Base-by-base conservation (phyloP, 2,797 vertebrate species). In the Pseudomugil tenellus region DNA sequence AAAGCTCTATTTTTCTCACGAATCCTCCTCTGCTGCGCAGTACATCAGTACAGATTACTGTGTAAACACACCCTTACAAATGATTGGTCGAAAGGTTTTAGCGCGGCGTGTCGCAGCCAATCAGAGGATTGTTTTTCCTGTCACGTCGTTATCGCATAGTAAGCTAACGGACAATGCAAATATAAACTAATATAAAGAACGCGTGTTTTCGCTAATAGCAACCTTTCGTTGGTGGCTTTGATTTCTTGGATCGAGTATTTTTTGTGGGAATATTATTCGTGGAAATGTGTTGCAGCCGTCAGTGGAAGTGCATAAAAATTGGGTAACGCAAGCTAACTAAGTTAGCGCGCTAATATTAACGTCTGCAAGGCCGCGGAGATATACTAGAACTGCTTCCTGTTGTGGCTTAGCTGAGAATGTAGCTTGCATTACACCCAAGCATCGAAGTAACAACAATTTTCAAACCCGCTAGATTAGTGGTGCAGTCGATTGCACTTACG, bases 91-190 rank as follows among this genome's bases (percentile, higher is more conserved):
- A 74, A 48, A 62, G 41, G 29, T 92, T 94, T 94, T 88, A 92
- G 93, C 94, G 93, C 94, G 92, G 78, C 84, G 87, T 37, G 23
- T 55, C 68, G 67, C 34, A 87, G 80, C 94, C 94, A 95, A 95
- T 95, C 87, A 84, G 62, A 51, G 46, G 49, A 91, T 90, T 94
- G 93, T 94, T 94, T 91, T 93, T 89, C n/a, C 87, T 85, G 21
- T 86, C 77, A 76, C 81, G 83, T 88, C 83, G 88, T 49, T 68
- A 74, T 76, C 80, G 74, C 81, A 88, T 91, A 90, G 92, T 89
- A 89, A 90, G 87, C 88, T 90, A 87, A 84, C 78, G 81, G 80
- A 79, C 89, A 91, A 90, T 74, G 71, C 85, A 86, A 90, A 89
- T 72, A 84, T 70, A 91, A 92, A 92, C 76, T 90, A 79, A 55